A percentile compares a stretch with the other conserved stretches of the same genome.
Evolutionary conservation across 64 coral and sea anemone species (phyloP).

Genomic region (Exaiptasia diaphana): DNA sequence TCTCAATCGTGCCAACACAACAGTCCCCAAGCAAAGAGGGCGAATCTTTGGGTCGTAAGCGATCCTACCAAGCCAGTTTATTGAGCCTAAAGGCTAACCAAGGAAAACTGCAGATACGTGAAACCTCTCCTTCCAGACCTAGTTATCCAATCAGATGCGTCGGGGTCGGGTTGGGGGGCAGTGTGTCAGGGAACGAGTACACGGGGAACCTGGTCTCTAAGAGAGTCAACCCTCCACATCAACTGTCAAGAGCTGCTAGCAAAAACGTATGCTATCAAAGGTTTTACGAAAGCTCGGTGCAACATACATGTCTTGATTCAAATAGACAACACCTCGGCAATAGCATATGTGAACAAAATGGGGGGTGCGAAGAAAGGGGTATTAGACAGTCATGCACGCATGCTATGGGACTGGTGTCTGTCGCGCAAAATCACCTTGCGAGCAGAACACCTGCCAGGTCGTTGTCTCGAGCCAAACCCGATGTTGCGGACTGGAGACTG

Average conservation of each 20-base stretch:
- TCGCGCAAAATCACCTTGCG: neutral
- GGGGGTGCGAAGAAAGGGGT: neutral
- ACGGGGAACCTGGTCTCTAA: conserved; percentile 13
- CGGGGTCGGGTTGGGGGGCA: conserved; percentile 44
- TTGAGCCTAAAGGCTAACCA: too few relatives aligned
- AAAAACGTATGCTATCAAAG: neutral
- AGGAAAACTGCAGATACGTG: too few relatives aligned
- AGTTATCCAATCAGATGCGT: conserved; percentile 49
- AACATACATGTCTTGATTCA: neutral
- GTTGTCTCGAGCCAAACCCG: neutral
- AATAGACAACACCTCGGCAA: conserved; percentile 20
- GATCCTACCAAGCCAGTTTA: too few relatives aligned
- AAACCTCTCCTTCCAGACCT: too few relatives aligned
- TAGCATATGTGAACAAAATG: conserved; percentile 38
- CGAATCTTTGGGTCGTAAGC: too few relatives aligned
- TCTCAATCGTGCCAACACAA: too few relatives aligned
- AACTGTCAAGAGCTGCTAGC: conserved; percentile 30
- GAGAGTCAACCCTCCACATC: conserved; percentile 12
- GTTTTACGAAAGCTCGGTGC: neutral
- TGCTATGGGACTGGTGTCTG: conserved; percentile 25
- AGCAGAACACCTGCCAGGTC: neutral
- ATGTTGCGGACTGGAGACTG: conserved; percentile 27
- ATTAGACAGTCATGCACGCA: neutral
- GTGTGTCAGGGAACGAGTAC: conserved; percentile 33
- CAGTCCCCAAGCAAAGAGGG: too few relatives aligned